Evolutionary conservation across 1,140 invertebrate species (phyloP).

Genomic region (Latrodectus geometricus): DNA sequence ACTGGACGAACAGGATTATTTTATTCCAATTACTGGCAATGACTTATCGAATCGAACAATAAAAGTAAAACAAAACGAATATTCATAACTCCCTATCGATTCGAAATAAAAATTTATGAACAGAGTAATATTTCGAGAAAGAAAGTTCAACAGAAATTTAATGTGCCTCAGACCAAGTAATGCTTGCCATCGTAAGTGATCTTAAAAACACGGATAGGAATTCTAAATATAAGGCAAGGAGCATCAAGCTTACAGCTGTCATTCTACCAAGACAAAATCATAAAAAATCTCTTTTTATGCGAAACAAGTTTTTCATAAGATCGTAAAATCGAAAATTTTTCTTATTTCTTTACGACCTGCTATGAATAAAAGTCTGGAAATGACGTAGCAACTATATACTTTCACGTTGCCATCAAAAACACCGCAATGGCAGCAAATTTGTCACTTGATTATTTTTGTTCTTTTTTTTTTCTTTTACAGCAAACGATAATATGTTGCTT

Average conservation of each 20-base stretch:
- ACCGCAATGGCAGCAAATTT: background rate
- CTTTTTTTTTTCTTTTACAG: background rate
- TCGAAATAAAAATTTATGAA: no score
- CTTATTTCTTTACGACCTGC: background rate
- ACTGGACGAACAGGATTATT: no score
- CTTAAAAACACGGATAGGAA: background rate
- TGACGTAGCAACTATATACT: background rate
- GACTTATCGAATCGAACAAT: no score
- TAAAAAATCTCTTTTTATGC: conserved; percentile 2
- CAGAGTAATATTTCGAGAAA: no score
- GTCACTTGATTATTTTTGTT: background rate
- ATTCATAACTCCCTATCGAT: no score
- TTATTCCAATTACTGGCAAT: no score
- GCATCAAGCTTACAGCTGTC: background rate
- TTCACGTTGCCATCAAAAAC: background rate
- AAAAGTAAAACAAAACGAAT: no score
- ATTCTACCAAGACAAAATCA: background rate
- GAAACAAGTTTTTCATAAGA: background rate
- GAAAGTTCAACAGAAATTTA: background rate
- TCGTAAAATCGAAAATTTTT: background rate
- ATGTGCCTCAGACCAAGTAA: background rate
- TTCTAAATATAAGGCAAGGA: background rate
- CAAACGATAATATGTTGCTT: background rate
- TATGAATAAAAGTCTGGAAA: background rate
- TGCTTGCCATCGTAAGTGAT: background rate